Base-by-base conservation (phyloP, 1,140 invertebrate species). In the Drosophila prosaltans region DNA sequence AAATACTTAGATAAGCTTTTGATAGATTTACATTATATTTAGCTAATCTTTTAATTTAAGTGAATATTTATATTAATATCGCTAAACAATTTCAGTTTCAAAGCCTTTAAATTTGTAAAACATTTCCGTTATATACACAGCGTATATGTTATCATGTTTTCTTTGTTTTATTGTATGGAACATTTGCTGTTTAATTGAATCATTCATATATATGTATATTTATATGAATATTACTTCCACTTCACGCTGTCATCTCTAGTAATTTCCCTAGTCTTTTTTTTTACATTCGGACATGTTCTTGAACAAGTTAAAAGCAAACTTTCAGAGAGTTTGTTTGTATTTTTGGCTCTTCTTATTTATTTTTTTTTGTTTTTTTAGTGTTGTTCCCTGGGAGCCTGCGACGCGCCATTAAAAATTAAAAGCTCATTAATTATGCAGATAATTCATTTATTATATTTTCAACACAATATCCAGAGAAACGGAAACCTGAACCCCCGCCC, bases 401-500 rank as follows among this genome's bases (percentile, higher is more conserved):
- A 51, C 51, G 80, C 74, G 36, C 54, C 72, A 84, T 78, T 86
- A 74, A 72, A 59, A 81, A 72, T 85, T 80, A 70, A 65, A 71
- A 78, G 69, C 65, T 72, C 69, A 85, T 85, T 83, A 86, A 78
- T 86, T 77, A 83, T 45, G 9, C 57, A 32, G 74, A 73, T 70
- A 71, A 91, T 91, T 91, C 80, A 91, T 91, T 91, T 88, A 90
- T 90, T 90, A 90, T 90, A 90, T 81, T 85, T 90, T 89, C 85
- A 89, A 89, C 85, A 89, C 81, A 85, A 83, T 80, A 59, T 66
- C 51, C 40, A 77, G 7, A 26, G 21, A 10, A 9, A 24, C 45
- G 21, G 21, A 43, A 16, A 51, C 16, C 21, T 24, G 21, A n/a
- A 21, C 21, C 21, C 16, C 2, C 45, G 21, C 45, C 45, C 45